These are phyloP conservation scores for Calliopum simillimum DNA, from an alignment of 2,888 invertebrate genomes.

Conservation along the genomic window DNA sequence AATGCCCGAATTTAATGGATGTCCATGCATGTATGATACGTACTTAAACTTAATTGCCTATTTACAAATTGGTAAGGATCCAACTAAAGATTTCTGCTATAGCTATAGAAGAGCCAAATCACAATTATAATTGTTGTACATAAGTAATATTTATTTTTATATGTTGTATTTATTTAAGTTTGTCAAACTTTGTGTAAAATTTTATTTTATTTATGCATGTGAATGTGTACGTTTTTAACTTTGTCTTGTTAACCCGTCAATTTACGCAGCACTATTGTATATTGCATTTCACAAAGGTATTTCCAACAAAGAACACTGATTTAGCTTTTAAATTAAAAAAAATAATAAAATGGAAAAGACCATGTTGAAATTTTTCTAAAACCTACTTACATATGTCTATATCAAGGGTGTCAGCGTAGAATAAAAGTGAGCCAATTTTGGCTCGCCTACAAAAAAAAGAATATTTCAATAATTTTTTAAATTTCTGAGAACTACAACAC, in stretches of 20 bases:
- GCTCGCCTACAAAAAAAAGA: too few relatives aligned
- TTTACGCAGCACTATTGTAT: background rate
- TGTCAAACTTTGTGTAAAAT: background rate
- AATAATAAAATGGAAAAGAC: too few relatives aligned
- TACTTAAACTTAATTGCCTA: conserved; percentile 46
- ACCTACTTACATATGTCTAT: background rate
- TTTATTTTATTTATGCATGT: conserved; percentile 2
- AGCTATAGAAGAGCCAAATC: too few relatives aligned
- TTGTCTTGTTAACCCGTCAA: background rate
- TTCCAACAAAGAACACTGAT: background rate
- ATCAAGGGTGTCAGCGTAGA: background rate
- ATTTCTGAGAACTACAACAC: too few relatives aligned
- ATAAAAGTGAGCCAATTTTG: too few relatives aligned
- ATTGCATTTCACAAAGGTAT: background rate
- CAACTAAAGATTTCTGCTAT: too few relatives aligned
- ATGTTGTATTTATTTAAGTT: conserved; percentile 1
- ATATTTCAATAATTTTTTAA: too few relatives aligned
- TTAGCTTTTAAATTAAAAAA: too few relatives aligned
- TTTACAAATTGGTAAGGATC: conserved; percentile 25
- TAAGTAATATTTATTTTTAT: too few relatives aligned
- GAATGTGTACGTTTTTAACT: background rate
- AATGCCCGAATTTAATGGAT: conserved; percentile 47
- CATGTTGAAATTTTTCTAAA: too few relatives aligned
- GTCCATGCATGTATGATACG: conserved; percentile 54
- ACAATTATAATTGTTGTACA: too few relatives aligned